A percentile compares a stretch with the other conserved stretches of the same genome.
phyloP scores from a whole-genome alignment of 2,888 invertebrate species.

The Erannis defoliaria region DNA sequence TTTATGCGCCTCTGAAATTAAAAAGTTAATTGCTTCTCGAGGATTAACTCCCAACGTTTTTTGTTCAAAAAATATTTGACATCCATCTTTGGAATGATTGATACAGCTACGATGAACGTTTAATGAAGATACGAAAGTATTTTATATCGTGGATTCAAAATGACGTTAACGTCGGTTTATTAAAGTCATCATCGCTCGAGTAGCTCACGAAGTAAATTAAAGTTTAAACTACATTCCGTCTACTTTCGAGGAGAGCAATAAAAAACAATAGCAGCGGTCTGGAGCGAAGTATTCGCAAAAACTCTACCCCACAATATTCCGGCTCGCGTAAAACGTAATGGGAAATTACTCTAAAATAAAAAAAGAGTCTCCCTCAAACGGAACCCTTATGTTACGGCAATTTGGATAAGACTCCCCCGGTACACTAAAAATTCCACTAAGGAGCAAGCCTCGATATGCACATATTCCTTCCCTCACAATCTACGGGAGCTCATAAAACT shows the following conservation, averaged over 20 bases:
- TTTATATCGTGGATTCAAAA: background rate
- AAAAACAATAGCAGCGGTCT: constrained; percentile 52
- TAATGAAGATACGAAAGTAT: constrained; percentile 26
- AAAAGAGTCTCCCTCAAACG: constrained; percentile 70
- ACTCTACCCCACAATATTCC: constrained; percentile 70
- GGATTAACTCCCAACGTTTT: constrained; percentile 52
- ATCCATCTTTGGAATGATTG: constrained; percentile 30
- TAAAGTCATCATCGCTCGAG: background rate
- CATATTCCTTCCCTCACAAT: constrained; percentile 62
- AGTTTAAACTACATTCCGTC: constrained; percentile 42
- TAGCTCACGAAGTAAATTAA: constrained; percentile 41
- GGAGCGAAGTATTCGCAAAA: constrained; percentile 61
- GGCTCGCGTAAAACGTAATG: constrained; percentile 80
- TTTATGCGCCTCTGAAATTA: constrained; percentile 55
- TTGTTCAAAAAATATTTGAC: constrained; percentile 40
- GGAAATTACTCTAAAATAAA: constrained; percentile 83
- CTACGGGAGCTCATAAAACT: constrained; percentile 67
- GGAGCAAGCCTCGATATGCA: constrained; percentile 76
- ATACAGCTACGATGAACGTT: constrained; percentile 17
- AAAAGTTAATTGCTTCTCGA: constrained; percentile 61
- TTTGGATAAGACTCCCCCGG: constrained; percentile 78
- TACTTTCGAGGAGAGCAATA: constrained; percentile 45
- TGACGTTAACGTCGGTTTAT: background rate
- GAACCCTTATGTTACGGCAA: constrained; percentile 79
- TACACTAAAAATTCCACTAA: constrained; percentile 79